phyloP scores from a whole-genome alignment of 2,797 vertebrate genomes.

The Brachymystax lenok region DNA sequence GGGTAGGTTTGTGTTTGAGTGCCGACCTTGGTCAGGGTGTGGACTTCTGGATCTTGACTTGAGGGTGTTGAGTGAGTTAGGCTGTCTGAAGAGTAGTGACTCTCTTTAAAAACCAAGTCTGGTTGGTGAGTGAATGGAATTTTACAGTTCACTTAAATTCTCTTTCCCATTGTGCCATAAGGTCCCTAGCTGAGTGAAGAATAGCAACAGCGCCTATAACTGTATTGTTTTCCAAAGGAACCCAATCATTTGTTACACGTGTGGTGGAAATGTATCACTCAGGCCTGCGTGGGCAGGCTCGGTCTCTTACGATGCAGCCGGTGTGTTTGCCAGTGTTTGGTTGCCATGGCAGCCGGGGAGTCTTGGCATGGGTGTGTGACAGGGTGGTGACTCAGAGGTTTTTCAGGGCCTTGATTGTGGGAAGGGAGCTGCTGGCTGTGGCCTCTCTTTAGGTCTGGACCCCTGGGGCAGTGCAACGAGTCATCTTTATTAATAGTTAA shows the following conservation, averaged over 20 bases:
- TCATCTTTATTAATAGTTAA: slow-evolving; percentile 53
- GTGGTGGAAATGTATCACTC: slow-evolving; percentile 32
- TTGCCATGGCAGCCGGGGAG: slow-evolving; percentile 59
- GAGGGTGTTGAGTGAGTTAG: slow-evolving; percentile 4
- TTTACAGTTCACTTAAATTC: not conserved
- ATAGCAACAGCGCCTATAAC: not conserved
- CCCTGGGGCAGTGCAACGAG: not conserved
- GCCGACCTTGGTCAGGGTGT: not conserved
- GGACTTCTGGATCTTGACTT: not conserved
- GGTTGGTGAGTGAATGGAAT: slow-evolving; percentile 11
- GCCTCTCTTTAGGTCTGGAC: slow-evolving; percentile 8
- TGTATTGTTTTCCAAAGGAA: slow-evolving; percentile 28
- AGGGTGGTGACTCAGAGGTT: slow-evolving; percentile 72
- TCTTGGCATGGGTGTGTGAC: slow-evolving; percentile 57
- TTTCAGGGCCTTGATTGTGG: slow-evolving; percentile 39
- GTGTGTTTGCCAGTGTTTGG: slow-evolving; percentile 71
- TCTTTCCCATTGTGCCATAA: slow-evolving; percentile 3
- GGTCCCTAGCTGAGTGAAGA: slow-evolving; percentile 7
- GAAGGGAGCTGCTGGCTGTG: slow-evolving; percentile 47
- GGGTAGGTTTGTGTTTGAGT: not conserved
- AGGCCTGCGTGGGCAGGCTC: slow-evolving; percentile 27
- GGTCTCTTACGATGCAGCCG: slow-evolving; percentile 11
- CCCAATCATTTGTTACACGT: slow-evolving; percentile 35
- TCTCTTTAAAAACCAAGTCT: not conserved
- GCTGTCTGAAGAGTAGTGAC: not conserved